Percentiles rank a stretch among this genome's conserved stretches.
phyloP scores from a whole-genome alignment of 2,113 vertebrate genomes.

The Erythrolamprus reginae region DNA sequence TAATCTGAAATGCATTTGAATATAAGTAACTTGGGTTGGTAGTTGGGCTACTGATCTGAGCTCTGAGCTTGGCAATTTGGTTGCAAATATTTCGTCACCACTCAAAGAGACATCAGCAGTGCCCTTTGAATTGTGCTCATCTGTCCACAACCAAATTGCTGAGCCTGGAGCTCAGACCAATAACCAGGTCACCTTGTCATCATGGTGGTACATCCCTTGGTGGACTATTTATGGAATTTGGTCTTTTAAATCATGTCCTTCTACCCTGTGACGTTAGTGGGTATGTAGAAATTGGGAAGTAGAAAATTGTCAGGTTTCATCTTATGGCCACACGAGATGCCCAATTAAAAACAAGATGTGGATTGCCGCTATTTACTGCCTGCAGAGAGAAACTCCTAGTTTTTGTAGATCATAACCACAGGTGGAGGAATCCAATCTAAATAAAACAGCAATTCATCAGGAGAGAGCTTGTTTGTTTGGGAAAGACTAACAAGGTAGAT shows the following conservation, averaged over 20 bases:
- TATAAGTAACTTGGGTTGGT: too few species aligned
- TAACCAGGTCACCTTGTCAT: not conserved
- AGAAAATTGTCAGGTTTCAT: not conserved
- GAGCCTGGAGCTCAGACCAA: too few species aligned
- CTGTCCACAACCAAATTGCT: too few species aligned
- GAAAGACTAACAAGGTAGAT: not conserved
- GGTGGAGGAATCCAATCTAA: not conserved
- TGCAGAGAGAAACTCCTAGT: not conserved
- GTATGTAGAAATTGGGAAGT: not conserved
- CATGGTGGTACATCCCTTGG: not conserved
- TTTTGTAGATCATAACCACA: not conserved
- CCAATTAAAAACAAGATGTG: not conserved
- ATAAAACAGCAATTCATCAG: not conserved
- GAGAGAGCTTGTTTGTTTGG: not conserved
- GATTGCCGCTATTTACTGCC: not conserved
- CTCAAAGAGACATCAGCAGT: too few species aligned
- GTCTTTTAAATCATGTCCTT: not conserved
- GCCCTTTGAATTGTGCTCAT: too few species aligned
- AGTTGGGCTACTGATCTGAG: too few species aligned
- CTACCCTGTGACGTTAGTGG: not conserved
- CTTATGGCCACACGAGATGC: not conserved
- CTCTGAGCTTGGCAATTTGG: too few species aligned
- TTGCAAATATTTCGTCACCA: too few species aligned
- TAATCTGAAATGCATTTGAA: too few species aligned
- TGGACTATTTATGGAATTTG: not conserved